Percentiles rank a stretch among this genome's conserved stretches.
Conservation (phyloP, 2,113 vertebrate genomes). For the Tragelaphus buxtoni region DNA sequence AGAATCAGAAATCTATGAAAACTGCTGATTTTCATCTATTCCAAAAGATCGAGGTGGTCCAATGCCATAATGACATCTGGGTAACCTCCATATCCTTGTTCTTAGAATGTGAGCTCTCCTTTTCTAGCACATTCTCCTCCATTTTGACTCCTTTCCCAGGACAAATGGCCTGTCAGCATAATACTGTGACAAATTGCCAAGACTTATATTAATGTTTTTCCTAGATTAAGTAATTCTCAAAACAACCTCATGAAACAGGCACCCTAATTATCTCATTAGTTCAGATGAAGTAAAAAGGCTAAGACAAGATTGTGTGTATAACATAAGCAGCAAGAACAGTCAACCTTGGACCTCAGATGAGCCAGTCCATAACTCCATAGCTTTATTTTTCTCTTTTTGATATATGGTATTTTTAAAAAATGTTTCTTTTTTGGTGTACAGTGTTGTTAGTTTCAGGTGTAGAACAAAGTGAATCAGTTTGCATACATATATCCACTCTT, state of each 20-base stretch:
- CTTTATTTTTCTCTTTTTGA: neutral
- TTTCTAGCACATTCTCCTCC: neutral
- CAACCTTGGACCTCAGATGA: neutral
- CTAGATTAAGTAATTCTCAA: neutral
- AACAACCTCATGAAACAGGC: neutral
- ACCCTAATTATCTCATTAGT: neutral
- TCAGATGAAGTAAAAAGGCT: neutral
- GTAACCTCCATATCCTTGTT: neutral
- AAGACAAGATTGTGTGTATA: neutral
- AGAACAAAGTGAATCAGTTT: neutral
- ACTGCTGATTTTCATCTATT: neutral
- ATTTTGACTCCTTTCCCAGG: neutral
- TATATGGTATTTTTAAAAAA: neutral
- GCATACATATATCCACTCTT: neutral
- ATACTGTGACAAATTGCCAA: neutral
- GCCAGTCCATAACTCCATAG: neutral
- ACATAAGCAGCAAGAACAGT: neutral
- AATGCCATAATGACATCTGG: neutral
- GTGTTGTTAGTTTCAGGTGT: neutral
- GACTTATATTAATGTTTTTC: neutral
- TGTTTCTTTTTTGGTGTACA: neutral
- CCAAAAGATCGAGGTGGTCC: neutral
- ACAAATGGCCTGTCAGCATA: neutral
- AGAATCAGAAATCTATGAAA: neutral
- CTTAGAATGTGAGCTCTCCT: neutral